Evolutionary conservation across 2,888 invertebrate genomes (phyloP).

Genomic region (Ichneumon xanthorius): DNA sequence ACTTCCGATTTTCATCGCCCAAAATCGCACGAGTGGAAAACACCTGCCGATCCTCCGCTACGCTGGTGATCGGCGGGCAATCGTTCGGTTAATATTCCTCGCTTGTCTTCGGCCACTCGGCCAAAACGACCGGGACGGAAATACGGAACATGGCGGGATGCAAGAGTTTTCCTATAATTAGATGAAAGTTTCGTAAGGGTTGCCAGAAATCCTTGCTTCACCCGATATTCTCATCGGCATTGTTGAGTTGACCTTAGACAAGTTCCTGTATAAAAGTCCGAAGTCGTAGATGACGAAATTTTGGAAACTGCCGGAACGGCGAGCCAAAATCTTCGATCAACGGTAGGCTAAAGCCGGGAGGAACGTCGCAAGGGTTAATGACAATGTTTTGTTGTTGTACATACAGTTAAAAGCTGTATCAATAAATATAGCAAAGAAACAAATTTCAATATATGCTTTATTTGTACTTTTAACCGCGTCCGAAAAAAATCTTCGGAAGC

Average conservation of each 20-base stretch:
- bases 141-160: constrained; percentile 48
- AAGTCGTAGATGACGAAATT: constrained; percentile 1
- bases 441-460: too few species aligned
- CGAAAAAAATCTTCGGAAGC: neutral
- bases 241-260: constrained; percentile 34
- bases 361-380: too few species aligned
- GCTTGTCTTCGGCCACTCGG: neutral
- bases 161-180: constrained; percentile 57
- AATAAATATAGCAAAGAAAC: too few species aligned
- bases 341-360: neutral
- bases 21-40: too few species aligned
- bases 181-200: constrained; percentile 39
- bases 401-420: too few species aligned
- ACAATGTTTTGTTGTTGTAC: too few species aligned
- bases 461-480: too few species aligned
- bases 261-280: neutral
- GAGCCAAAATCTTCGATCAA: constrained; percentile 16
- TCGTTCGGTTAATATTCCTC: too few species aligned
- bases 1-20: too few species aligned
- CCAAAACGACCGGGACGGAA: constrained; percentile 39
- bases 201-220: constrained; percentile 63
- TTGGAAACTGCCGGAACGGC: neutral
- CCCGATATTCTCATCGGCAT: constrained; percentile 25
- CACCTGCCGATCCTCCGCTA: too few species aligned
- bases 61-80: too few species aligned